phyloP scores from a whole-genome alignment of 2,888 invertebrate genomes.

The Phortica magna region DNA sequence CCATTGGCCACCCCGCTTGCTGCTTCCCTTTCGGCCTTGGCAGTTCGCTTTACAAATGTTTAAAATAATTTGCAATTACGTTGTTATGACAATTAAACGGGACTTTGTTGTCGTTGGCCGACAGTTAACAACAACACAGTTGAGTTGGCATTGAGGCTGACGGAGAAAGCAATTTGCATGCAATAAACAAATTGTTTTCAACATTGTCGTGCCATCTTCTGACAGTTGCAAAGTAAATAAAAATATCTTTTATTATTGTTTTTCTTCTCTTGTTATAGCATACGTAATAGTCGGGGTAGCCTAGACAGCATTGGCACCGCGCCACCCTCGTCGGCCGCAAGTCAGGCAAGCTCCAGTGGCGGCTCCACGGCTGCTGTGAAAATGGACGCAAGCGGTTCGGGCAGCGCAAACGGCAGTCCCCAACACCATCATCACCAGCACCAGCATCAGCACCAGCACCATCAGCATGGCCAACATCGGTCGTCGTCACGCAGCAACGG shows the following conservation, averaged over 20 bases:
- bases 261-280: conserved; percentile 59
- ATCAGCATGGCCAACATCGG: conserved; percentile 56
- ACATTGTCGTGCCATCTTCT: neutral
- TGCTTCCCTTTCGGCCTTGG: no score
- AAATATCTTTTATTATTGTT: neutral
- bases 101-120: neutral
- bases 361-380: conserved; percentile 57
- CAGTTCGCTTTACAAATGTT: no score
- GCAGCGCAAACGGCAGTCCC: conserved; percentile 53
- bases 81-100: neutral
- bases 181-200: conserved; percentile 21
- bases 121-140: neutral
- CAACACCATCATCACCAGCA: conserved; percentile 47
- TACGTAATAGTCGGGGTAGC: conserved; percentile 78
- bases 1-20: no score
- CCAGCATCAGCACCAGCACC: conserved; percentile 46
- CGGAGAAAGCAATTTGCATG: neutral
- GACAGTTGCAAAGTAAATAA: conserved; percentile 26
- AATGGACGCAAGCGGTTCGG: conserved; percentile 59
- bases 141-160: neutral
- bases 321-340: conserved; percentile 73
- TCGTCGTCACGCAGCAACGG: conserved; percentile 69
- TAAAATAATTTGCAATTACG: conserved; percentile 2
- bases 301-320: conserved; percentile 77
- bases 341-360: conserved; percentile 73